Conservation (phyloP, 2,113 vertebrate genomes). For the Laterallus jamaicensis region DNA sequence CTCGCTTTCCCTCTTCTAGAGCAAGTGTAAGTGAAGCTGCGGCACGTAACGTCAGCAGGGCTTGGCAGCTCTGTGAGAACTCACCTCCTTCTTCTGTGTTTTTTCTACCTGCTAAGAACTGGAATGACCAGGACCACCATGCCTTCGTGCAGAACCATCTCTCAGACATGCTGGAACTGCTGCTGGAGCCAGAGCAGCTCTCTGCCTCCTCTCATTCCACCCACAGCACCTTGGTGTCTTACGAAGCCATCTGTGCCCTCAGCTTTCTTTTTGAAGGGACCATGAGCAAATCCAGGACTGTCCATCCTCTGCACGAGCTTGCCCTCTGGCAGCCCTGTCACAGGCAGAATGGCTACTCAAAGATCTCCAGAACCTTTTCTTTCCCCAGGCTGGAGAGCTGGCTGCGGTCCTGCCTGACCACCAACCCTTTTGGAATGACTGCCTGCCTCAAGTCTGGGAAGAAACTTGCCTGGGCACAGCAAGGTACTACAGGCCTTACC, state of each 20-base stretch:
- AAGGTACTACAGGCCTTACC: slow-evolving; percentile 76
- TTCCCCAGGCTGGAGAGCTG: slow-evolving; percentile 84
- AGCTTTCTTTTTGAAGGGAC: slow-evolving; percentile 90
- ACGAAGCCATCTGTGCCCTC: slow-evolving; percentile 81
- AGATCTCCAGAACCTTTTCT: slow-evolving; percentile 78
- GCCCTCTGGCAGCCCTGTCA: slow-evolving; percentile 82
- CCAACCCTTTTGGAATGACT: slow-evolving; percentile 88
- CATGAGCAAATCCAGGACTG: slow-evolving; percentile 26
- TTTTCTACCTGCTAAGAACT: slow-evolving; percentile 80
- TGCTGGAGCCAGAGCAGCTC: slow-evolving; percentile 89
- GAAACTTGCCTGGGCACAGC: slow-evolving; percentile 91
- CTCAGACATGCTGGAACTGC: slow-evolving; percentile 85
- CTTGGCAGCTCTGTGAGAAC: neutral
- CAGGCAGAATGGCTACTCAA: slow-evolving; percentile 79
- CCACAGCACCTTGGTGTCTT: slow-evolving; percentile 78
- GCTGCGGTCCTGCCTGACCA: slow-evolving; percentile 77
- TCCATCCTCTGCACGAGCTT: slow-evolving; percentile 84
- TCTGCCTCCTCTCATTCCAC: slow-evolving; percentile 77
- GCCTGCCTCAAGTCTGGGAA: slow-evolving; percentile 88
- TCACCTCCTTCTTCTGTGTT: neutral
- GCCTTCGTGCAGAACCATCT: slow-evolving; percentile 87
- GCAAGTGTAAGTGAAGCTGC: neutral
- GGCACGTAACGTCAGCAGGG: accelerated
- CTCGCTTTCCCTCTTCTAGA: neutral
- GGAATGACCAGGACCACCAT: slow-evolving; percentile 91